Conservation (phyloP, 92 coral and sea anemone species). For the Umimayanthus chanpuru region DNA sequence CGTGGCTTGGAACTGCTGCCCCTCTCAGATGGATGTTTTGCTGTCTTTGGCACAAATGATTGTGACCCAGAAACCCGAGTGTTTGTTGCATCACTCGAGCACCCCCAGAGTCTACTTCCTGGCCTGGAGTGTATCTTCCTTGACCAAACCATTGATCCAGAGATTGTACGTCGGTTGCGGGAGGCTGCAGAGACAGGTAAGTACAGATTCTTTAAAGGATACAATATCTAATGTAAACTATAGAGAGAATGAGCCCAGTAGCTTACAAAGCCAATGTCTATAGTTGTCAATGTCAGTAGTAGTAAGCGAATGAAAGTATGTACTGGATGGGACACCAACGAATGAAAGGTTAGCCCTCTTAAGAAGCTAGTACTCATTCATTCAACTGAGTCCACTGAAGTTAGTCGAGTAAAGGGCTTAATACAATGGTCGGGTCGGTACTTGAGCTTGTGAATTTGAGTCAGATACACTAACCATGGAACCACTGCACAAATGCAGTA, state of each 20-base stretch:
- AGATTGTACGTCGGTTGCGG: slow-evolving; percentile 27
- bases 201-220: background rate
- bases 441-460: too few species aligned
- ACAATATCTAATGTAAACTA: background rate
- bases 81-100: slow-evolving; percentile 62
- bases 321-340: too few species aligned
- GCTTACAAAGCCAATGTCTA: too few species aligned
- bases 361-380: too few species aligned
- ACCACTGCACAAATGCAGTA: too few species aligned
- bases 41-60: slow-evolving; percentile 34
- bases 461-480: too few species aligned
- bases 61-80: slow-evolving; percentile 39
- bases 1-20: slow-evolving; percentile 78
- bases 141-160: slow-evolving; percentile 52
- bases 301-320: too few species aligned
- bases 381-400: too few species aligned
- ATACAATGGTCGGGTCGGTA: too few species aligned
- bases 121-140: slow-evolving; percentile 63
- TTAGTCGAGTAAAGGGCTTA: too few species aligned
- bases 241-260: background rate
- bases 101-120: slow-evolving; percentile 73
- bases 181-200: slow-evolving; percentile 55
- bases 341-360: too few species aligned
- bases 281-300: too few species aligned
- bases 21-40: slow-evolving; percentile 55